Percentiles rank a stretch among this genome's conserved stretches.
These are phyloP conservation scores for Eupelmus urozonus DNA, from an alignment of 2,888 invertebrate species.

Conservation along the genomic window DNA sequence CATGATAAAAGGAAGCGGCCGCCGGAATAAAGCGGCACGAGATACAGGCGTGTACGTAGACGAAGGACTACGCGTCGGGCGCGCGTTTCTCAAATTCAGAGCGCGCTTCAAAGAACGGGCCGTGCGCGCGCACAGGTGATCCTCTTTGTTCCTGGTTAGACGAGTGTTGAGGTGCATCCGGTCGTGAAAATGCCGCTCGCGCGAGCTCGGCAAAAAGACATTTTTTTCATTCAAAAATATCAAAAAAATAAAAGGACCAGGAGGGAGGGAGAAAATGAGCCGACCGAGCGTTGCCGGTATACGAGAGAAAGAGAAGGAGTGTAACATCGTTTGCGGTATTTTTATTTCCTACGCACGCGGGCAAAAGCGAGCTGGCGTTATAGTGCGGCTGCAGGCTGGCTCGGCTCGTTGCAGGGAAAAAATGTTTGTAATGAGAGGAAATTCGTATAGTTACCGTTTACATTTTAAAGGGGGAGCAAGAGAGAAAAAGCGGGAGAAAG, in stretches of 20 bases:
- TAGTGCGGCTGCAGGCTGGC: neutral
- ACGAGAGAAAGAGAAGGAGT: neutral
- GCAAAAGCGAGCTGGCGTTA: neutral
- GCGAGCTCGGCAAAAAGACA: neutral
- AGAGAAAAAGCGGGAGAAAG: too few relatives aligned
- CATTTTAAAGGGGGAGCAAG: constrained; percentile 32
- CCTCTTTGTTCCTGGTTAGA: constrained; percentile 51
- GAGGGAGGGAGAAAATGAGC: constrained; percentile 23
- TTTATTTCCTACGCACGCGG: constrained; percentile 48
- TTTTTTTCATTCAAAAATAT: constrained; percentile 41
- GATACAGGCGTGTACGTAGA: neutral
- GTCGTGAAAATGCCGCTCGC: constrained; percentile 47
- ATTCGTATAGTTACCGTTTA: constrained; percentile 49
- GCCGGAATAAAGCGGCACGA: neutral
- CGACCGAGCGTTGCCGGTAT: too few relatives aligned
- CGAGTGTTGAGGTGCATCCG: constrained; percentile 52
- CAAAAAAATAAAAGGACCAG: neutral
- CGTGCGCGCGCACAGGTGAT: constrained; percentile 36
- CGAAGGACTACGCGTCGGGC: neutral
- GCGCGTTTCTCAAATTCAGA: constrained; percentile 50
- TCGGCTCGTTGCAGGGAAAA: constrained; percentile 27
- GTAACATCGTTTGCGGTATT: constrained; percentile 48
- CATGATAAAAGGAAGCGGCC: constrained; percentile 2
- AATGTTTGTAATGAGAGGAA: constrained; percentile 57
- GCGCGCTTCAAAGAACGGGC: constrained; percentile 50